Conservation (phyloP, 2,113 vertebrate species). For the Gymnorhina tibicen region DNA sequence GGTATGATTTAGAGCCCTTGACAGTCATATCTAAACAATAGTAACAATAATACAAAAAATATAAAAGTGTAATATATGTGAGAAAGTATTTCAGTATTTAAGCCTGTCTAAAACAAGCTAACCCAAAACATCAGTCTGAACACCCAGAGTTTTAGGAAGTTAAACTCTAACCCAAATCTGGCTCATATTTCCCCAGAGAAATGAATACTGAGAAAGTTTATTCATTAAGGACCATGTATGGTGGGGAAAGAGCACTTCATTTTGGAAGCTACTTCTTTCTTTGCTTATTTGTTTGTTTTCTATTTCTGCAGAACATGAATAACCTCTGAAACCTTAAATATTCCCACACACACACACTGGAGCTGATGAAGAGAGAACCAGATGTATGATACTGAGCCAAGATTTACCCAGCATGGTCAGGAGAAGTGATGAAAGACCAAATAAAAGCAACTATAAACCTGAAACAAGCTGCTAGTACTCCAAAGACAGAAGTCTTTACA, state of each 20-base stretch:
- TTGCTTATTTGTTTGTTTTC: slow-evolving; percentile 38
- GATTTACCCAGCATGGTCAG: background rate
- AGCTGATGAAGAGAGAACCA: slow-evolving; percentile 45
- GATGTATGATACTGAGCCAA: slow-evolving; percentile 36
- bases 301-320: slow-evolving; percentile 1
- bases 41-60: background rate
- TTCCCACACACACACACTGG: slow-evolving; percentile 20
- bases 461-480: background rate
- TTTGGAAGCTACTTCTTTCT: background rate
- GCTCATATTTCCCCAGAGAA: background rate
- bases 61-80: background rate
- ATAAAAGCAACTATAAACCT: background rate
- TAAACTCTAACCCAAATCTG: background rate
- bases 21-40: background rate
- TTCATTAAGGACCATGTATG: slow-evolving; percentile 2
- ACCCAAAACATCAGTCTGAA: background rate
- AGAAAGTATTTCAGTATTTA: background rate
- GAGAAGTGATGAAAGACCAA: background rate
- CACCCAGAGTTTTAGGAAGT: background rate
- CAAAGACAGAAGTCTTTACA: background rate
- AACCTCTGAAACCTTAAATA: slow-evolving; percentile 9
- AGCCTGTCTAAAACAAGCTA: background rate
- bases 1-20: background rate
- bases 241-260: background rate
- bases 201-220: background rate